Evolutionary conservation across 1,140 invertebrate genomes (phyloP).

Genomic region (Drosophila nannoptera): DNA sequence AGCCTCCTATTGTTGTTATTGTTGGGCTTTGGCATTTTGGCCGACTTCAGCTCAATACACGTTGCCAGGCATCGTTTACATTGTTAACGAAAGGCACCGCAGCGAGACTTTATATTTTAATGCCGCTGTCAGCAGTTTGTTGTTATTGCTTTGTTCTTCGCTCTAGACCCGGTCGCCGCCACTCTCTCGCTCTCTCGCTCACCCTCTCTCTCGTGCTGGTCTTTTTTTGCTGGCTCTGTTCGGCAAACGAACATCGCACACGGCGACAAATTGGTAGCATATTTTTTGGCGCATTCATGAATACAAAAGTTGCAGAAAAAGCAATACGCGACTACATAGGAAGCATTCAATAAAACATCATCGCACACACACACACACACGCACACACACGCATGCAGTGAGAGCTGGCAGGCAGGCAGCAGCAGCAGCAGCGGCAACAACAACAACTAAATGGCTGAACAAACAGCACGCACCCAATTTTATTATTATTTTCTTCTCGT

Average conservation of each 20-base stretch:
- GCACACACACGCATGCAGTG: too few relatives aligned
- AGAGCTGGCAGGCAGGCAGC: conserved; percentile 21
- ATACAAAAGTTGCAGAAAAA: conserved; percentile 56
- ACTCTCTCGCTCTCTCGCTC: conserved; percentile 4
- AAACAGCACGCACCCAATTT: conserved; percentile 52
- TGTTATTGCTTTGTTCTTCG: conserved; percentile 70
- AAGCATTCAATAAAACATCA: conserved; percentile 75
- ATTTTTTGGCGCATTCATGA: conserved; percentile 76
- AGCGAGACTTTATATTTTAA: conserved; percentile 75
- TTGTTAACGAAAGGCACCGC: conserved; percentile 71
- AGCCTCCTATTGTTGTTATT: conserved; percentile 25
- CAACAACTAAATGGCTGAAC: conserved; percentile 24
- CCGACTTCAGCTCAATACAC: conserved; percentile 62
- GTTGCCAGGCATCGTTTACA: conserved; percentile 61
- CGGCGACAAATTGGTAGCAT: conserved; percentile 77
- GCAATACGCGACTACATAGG: conserved; percentile 57
- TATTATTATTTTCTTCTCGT: conserved; percentile 33
- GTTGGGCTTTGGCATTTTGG: conserved; percentile 49
- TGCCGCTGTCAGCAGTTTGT: conserved; percentile 75
- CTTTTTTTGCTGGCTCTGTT: conserved; percentile 16
- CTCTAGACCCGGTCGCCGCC: conserved; percentile 8
- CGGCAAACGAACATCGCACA: conserved; percentile 53
- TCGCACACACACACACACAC: conserved; percentile 25
- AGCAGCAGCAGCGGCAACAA: too few relatives aligned
- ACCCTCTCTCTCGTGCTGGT: conserved; percentile 9